Evolutionary conservation across 2,797 vertebrate genomes (phyloP).

Genomic region (Hylomyscus alleni): DNA sequence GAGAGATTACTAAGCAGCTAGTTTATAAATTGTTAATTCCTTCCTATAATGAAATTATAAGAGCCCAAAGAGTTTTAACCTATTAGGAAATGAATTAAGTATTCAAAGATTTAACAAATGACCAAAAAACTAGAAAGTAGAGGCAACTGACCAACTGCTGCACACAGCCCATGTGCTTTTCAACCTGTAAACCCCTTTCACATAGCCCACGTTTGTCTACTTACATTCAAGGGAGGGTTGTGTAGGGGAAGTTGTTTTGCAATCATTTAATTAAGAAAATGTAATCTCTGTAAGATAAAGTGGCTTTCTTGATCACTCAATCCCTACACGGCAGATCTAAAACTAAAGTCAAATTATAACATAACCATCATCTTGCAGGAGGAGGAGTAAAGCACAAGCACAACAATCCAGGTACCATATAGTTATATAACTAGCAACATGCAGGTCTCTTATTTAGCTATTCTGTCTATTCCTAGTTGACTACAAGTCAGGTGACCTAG

Average conservation of each 20-base stretch:
- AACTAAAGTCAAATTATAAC: not conserved
- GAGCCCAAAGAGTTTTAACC: constrained; percentile 24
- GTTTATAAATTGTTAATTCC: constrained; percentile 85
- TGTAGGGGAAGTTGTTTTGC: not conserved
- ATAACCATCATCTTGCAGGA: not conserved
- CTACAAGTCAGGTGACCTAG: not conserved
- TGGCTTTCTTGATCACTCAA: not conserved
- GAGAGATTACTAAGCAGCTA: constrained; percentile 81
- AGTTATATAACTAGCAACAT: not conserved
- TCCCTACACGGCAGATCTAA: not conserved
- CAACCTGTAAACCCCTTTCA: not conserved
- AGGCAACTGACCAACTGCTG: not conserved
- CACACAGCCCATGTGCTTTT: not conserved
- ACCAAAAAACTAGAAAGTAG: not conserved
- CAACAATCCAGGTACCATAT: not conserved
- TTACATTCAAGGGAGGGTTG: not conserved
- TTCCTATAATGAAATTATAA: constrained; percentile 60
- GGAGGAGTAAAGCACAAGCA: not conserved
- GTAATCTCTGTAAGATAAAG: constrained; percentile 6
- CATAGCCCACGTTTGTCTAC: not conserved
- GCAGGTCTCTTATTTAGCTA: not conserved
- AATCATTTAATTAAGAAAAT: constrained; percentile 30
- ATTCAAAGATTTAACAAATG: not conserved
- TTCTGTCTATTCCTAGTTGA: not conserved
- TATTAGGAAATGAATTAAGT: not conserved